Percentiles rank a stretch among this genome's conserved stretches.
These are phyloP conservation scores for Oceanites oceanicus DNA, from an alignment of 2,113 vertebrate genomes.

Conservation along the genomic window DNA sequence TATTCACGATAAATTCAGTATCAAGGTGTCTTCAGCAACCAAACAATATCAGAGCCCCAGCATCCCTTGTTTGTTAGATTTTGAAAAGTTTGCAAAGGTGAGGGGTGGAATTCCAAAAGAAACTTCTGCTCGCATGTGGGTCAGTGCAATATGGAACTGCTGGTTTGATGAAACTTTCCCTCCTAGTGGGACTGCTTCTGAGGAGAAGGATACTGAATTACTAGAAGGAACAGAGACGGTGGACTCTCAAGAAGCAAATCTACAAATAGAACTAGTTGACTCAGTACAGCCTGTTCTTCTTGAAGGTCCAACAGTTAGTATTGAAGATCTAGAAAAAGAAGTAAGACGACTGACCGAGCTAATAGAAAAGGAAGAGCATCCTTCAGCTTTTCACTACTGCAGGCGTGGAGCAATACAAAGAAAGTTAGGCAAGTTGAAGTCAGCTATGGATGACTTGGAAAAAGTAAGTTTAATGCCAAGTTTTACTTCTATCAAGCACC, in stretches of 20 bases:
- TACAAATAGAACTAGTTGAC: constrained; percentile 44
- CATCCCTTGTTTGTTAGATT: constrained; percentile 64
- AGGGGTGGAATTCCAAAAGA: constrained; percentile 44
- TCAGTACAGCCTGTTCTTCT: constrained; percentile 23
- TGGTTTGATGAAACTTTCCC: constrained; percentile 65
- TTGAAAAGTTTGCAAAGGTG: constrained; percentile 51
- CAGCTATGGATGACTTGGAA: constrained; percentile 74
- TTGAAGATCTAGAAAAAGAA: constrained; percentile 57
- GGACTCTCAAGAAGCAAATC: background rate
- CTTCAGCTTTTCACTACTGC: constrained; percentile 70
- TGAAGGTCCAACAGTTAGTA: background rate
- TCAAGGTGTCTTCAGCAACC: constrained; percentile 23
- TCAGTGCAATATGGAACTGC: constrained; percentile 31
- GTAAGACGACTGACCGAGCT: constrained; percentile 59
- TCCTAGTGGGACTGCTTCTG: background rate
- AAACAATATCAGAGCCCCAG: constrained; percentile 41
- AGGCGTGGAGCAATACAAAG: constrained; percentile 74
- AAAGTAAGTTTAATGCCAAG: constrained; percentile 64
- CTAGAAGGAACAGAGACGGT: background rate
- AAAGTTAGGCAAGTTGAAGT: constrained; percentile 74
- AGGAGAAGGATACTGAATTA: background rate
- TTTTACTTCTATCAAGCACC: background rate
- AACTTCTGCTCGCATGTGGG: constrained; percentile 30
- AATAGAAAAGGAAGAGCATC: constrained; percentile 44
- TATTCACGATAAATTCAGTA: constrained; percentile 25